These are phyloP conservation scores for Macrostomum lignano DNA, from an alignment of 1,140 invertebrate species.

Conservation along the genomic window DNA sequence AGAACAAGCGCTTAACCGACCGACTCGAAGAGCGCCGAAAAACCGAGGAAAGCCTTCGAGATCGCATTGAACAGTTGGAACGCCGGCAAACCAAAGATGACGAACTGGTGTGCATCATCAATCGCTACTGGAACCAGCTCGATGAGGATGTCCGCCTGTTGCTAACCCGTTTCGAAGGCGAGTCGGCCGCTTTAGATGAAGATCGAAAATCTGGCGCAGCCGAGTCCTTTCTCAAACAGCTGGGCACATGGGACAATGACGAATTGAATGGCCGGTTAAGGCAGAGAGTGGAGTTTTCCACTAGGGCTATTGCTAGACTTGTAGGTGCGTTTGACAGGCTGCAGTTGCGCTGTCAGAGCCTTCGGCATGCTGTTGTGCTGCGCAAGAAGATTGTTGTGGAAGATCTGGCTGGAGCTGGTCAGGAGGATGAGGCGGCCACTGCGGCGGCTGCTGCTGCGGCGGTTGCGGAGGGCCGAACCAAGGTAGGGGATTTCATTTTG, in stretches of 20 bases:
- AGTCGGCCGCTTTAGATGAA: neutral
- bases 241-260: conserved; percentile 5
- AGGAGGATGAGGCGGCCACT: too few species aligned
- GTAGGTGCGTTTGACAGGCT: conserved; percentile 4
- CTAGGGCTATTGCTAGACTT: neutral
- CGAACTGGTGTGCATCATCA: conserved; percentile 81
- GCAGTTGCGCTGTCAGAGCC: too few species aligned
- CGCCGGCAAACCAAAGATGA: conserved; percentile 87
- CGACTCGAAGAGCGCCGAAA: conserved; percentile 53
- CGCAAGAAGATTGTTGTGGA: too few species aligned
- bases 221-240: conserved; percentile 3
- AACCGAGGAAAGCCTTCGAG: conserved; percentile 55
- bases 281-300: conserved; percentile 6
- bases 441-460: too few species aligned
- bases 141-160: conserved; percentile 2
- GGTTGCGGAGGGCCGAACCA: too few species aligned
- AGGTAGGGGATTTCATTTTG: too few species aligned
- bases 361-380: too few species aligned
- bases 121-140: conserved; percentile 57
- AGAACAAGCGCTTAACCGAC: conserved; percentile 80
- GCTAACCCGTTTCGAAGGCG: conserved; percentile 1
- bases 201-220: neutral
- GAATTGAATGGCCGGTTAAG: neutral
- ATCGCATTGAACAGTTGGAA: conserved; percentile 76
- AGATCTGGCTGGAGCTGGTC: too few species aligned